phyloP scores from a whole-genome alignment of 2,888 invertebrate species.

The Hirtodrosophila duncani region DNA sequence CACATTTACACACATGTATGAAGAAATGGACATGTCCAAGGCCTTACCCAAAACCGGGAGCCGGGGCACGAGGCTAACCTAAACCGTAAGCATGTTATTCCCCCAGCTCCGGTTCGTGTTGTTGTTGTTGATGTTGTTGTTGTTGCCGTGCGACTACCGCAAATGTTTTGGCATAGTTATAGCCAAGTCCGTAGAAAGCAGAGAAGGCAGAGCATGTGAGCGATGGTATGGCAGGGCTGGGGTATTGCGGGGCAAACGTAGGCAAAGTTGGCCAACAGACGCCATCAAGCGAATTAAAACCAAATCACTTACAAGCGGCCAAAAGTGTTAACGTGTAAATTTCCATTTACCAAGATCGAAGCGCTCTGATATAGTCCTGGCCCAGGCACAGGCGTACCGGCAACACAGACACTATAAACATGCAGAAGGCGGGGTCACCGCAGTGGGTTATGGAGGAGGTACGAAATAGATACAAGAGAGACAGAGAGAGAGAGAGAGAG shows the following conservation, averaged over 20 bases:
- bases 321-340: slow-evolving; percentile 77
- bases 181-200: neutral
- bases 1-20: slow-evolving; percentile 21
- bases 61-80: too few relatives aligned
- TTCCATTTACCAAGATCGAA: slow-evolving; percentile 74
- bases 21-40: slow-evolving; percentile 3
- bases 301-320: slow-evolving; percentile 73
- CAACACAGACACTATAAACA: slow-evolving; percentile 50
- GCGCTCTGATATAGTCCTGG: slow-evolving; percentile 39
- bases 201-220: neutral
- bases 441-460: neutral
- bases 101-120: too few relatives aligned
- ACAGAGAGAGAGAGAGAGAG: neutral
- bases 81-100: too few relatives aligned
- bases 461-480: slow-evolving; percentile 35
- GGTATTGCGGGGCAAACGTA: neutral
- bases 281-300: slow-evolving; percentile 73
- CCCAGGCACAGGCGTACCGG: slow-evolving; percentile 3
- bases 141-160: slow-evolving; percentile 27
- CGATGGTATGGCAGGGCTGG: neutral
- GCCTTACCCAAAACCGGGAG: too few relatives aligned
- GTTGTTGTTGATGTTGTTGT: slow-evolving; percentile 10
- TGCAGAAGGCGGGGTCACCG: slow-evolving; percentile 30
- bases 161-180: slow-evolving; percentile 38
- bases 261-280: slow-evolving; percentile 49